These are phyloP conservation scores for Drosophila kurseongensis DNA, from an alignment of 1,140 invertebrate species.

Conservation along the genomic window DNA sequence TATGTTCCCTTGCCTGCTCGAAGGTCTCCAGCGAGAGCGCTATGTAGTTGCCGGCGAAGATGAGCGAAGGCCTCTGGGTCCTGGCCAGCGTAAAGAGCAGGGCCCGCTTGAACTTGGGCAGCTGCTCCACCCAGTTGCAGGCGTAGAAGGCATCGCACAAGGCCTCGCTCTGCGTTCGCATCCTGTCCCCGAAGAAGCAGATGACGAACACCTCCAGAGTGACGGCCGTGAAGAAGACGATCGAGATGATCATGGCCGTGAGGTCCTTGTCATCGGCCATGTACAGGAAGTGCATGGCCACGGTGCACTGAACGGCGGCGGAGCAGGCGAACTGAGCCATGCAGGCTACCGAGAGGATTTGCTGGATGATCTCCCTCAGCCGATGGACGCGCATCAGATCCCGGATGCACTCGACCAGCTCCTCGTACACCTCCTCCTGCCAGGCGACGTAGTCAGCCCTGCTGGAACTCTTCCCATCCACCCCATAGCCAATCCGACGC, in stretches of 20 bases:
- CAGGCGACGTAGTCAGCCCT: neutral
- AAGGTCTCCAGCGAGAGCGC: constrained; percentile 70
- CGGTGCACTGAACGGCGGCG: constrained; percentile 69
- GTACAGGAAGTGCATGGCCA: constrained; percentile 71
- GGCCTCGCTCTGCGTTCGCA: constrained; percentile 59
- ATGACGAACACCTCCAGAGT: constrained; percentile 74
- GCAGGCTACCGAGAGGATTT: constrained; percentile 62
- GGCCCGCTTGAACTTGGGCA: constrained; percentile 46
- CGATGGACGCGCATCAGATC: constrained; percentile 56
- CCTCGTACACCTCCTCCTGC: neutral
- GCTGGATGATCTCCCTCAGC: constrained; percentile 60
- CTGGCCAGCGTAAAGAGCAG: constrained; percentile 61
- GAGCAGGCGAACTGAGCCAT: constrained; percentile 72
- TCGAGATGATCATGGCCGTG: constrained; percentile 62
- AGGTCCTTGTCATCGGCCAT: constrained; percentile 58
- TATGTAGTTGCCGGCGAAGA: constrained; percentile 65
- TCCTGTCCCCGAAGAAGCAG: constrained; percentile 70
- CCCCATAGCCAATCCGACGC: constrained; percentile 45
- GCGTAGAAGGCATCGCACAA: constrained; percentile 70
- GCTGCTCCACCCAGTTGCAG: constrained; percentile 73
- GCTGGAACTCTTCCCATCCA: too few species aligned
- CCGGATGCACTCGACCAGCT: constrained; percentile 58
- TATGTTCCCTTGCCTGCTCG: constrained; percentile 30
- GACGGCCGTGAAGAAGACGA: constrained; percentile 70
- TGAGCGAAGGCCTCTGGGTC: constrained; percentile 43